phyloP scores from a whole-genome alignment of 2,888 invertebrate species.

The Brachyopa scutellaris region DNA sequence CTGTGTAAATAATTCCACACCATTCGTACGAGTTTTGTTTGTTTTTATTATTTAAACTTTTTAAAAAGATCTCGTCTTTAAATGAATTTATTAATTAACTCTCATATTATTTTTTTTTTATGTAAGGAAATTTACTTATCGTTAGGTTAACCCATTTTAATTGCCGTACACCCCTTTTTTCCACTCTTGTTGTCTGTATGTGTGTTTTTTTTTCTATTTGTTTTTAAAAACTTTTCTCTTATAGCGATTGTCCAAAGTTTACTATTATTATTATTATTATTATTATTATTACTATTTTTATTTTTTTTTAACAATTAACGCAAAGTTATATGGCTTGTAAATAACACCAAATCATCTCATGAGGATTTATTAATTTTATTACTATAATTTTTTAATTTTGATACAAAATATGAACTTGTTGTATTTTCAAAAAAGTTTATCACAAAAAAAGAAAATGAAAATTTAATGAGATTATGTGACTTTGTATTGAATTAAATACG shows the following conservation, averaged over 20 bases:
- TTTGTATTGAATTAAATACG: slow-evolving; percentile 40
- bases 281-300: slow-evolving; percentile 35
- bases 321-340: slow-evolving; percentile 61
- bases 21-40: slow-evolving; percentile 3
- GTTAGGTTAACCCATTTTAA: slow-evolving; percentile 23
- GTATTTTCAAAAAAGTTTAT: slow-evolving; percentile 1
- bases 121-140: slow-evolving; percentile 12
- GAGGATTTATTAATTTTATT: slow-evolving; percentile 20
- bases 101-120: slow-evolving; percentile 5
- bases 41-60: slow-evolving; percentile 9
- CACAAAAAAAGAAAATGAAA: no score
- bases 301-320: slow-evolving; percentile 42
- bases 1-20: slow-evolving; percentile 57
- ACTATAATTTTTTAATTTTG: slow-evolving; percentile 14
- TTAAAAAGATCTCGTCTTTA: slow-evolving; percentile 58
- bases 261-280: slow-evolving; percentile 45
- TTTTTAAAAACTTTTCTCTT: slow-evolving; percentile 29
- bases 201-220: slow-evolving; percentile 23
- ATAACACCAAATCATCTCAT: slow-evolving; percentile 62
- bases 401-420: slow-evolving; percentile 10
- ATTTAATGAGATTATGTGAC: slow-evolving; percentile 62
- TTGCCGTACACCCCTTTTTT: slow-evolving; percentile 33
- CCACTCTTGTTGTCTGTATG: slow-evolving; percentile 66
- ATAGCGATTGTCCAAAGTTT: slow-evolving; percentile 72
- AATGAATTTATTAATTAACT: slow-evolving; percentile 35